Base-by-base conservation (phyloP, 1,140 invertebrate genomes). In the Lepidotrigona ventralis region DNA sequence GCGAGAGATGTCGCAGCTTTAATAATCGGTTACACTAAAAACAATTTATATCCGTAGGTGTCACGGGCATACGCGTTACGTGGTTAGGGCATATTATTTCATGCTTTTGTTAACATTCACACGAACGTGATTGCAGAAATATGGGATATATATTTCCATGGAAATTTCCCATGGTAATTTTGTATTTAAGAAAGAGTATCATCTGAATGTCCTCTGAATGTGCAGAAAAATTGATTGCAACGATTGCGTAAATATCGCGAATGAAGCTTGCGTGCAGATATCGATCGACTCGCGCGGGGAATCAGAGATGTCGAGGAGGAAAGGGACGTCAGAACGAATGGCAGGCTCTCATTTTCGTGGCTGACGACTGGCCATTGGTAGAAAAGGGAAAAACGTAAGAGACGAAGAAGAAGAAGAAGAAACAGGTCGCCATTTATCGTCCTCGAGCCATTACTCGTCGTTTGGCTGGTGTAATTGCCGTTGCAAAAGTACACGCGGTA, bases 371-470 rank as follows among this genome's bases (percentile, higher is more conserved):
- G 12, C 29, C 11, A 26, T 64, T 60, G n/a, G n/a, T 46, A 21
- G 26, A 56, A 56, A 51, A n/a, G 19, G 11, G 33, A 33, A 33
- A 33, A 3, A 3, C 2, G 3, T n/a, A 8, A 8, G 6, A 39
- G 3, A 39, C 5, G 39, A 8, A 39, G 39, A 5, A 39, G 39
- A 46, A 46, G 39, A 46, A 46, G 6, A 8, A 46, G 39, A 76
- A 76, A 76, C n/a, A 19, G 74, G 60, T 64, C 74, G 23, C 19
- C 74, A 23, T 76, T 76, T 76, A 76, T 76, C 74, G 74, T 75
- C 21, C 58, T 76, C 74, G 39, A 64, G 58, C 60, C 46, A 76
- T 76, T 76, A 76, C 46, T 51, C 46, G 58, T 5, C 74, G 74
- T 76, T 76, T 76, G 23, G 74, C 39, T 51, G 60, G 39, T 76